A percentile compares a stretch with the other conserved stretches of the same genome.
Conservation (phyloP, 2,888 invertebrate genomes). For the Euzophera pinguis region DNA sequence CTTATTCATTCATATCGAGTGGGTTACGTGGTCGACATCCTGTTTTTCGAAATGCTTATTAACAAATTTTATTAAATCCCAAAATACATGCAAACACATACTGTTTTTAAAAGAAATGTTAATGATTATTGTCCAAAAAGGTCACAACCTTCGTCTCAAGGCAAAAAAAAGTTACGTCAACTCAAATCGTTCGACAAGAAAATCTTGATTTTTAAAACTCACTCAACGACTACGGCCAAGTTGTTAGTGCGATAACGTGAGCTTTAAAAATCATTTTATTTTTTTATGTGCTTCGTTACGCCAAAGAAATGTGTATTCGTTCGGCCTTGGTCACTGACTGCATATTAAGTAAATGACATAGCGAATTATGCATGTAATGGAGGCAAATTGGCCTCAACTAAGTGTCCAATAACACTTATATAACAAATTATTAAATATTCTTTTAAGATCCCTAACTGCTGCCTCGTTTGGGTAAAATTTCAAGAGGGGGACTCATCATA, state of each 20-base stretch:
- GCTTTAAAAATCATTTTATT: neutral
- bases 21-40: too few relatives aligned
- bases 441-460: too few relatives aligned
- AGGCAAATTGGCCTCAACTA: neutral
- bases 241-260: neutral
- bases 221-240: neutral
- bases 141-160: neutral
- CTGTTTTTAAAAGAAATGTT: neutral
- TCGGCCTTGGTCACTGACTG: neutral
- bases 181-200: neutral
- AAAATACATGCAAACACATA: too few relatives aligned
- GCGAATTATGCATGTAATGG: neutral
- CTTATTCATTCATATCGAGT: too few relatives aligned
- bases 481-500: too few relatives aligned
- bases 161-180: neutral
- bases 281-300: neutral
- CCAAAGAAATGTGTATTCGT: slow-evolving; percentile 7
- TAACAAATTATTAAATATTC: too few relatives aligned
- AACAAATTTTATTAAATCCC: too few relatives aligned
- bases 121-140: neutral
- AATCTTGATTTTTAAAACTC: neutral
- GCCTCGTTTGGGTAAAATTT: too few relatives aligned
- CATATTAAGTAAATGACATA: slow-evolving; percentile 6
- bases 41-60: too few relatives aligned
- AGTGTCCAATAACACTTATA: too few relatives aligned